Conservation (phyloP, 2,888 invertebrate species). For the Rotaria macrura region DNA sequence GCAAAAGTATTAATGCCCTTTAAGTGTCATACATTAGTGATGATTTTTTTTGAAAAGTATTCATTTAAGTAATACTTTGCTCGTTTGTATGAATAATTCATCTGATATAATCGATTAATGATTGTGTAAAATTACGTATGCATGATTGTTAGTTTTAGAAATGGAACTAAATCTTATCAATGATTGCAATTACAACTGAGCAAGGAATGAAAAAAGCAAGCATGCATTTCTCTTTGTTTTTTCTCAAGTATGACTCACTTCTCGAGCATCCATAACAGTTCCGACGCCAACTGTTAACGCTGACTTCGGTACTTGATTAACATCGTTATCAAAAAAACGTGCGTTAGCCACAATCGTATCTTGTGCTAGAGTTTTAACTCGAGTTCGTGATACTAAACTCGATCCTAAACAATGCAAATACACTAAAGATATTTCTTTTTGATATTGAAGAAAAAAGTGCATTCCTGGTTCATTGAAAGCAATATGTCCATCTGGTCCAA, state of each 20-base stretch:
- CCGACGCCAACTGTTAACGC: conserved; percentile 96
- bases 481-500: conserved; percentile 96
- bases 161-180: not conserved
- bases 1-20: not conserved
- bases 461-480: conserved; percentile 89
- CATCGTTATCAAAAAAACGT: conserved; percentile 86
- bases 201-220: too few relatives aligned
- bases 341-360: conserved; percentile 95
- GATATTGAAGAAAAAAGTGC: not conserved
- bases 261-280: conserved; percentile 94
- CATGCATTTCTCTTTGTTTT: too few relatives aligned
- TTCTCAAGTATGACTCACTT: conserved; percentile 56
- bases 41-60: not conserved
- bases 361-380: conserved; percentile 89
- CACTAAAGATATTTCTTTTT: not conserved
- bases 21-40: not conserved
- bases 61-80: not conserved
- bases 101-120: not conserved
- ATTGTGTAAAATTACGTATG: not conserved
- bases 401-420: conserved; percentile 52
- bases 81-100: not conserved
- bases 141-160: not conserved
- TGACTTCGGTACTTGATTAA: conserved; percentile 77
- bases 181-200: not conserved
- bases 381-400: conserved; percentile 80